Evolutionary conservation across 2,797 vertebrate genomes (phyloP), one percentile per base, ranked within the genome.

Genomic region (Xenopus petersii): DNA sequence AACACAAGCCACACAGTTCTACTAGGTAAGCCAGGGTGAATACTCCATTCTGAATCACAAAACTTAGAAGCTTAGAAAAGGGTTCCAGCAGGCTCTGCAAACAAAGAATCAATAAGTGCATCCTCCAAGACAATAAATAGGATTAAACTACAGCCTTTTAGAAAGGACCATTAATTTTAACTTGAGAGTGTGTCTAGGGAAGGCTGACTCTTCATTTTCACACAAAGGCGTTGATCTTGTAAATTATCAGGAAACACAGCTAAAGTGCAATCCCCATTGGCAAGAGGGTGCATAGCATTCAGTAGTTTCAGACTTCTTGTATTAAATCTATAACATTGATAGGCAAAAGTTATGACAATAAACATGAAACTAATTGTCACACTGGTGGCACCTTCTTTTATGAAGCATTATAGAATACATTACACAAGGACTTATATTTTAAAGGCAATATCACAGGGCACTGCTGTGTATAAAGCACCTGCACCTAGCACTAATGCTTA

Each of bases 41-140:
- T 72, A 94, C 87, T 10, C 95, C 95, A 74, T 99, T 97, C 91
- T 99, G 98, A 86, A 99, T 96, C 42, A 99, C 93, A 82, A 99
- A 99, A 84, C 96, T 98, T 73, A 99, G 88, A 62, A 99, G 87
- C 82, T 99, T 99, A 82, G 98, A 99, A 85, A 98, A 98, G 5
- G 97, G 96, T 80, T 99, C 98, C 89, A 99, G 86, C 80, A 99
- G 93, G 87, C 95, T 98, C 98, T 99, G 89, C 12, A 90, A 88
- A 55, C 60, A 86, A 62, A 70, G 83, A 81, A 83, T 80, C 62
- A 86, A 4, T 62, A 77, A 68, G 48, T 42, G 80, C 12, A 58
- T 80, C 58, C 46, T 61, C 80, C 73, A 75, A 58, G 36, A 65
- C 36, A 82, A 82, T 46, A 71, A 83, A 82, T 74, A 67, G 12